Base-by-base conservation (phyloP, 2,113 vertebrate genomes). In the Mus spicilegus region DNA sequence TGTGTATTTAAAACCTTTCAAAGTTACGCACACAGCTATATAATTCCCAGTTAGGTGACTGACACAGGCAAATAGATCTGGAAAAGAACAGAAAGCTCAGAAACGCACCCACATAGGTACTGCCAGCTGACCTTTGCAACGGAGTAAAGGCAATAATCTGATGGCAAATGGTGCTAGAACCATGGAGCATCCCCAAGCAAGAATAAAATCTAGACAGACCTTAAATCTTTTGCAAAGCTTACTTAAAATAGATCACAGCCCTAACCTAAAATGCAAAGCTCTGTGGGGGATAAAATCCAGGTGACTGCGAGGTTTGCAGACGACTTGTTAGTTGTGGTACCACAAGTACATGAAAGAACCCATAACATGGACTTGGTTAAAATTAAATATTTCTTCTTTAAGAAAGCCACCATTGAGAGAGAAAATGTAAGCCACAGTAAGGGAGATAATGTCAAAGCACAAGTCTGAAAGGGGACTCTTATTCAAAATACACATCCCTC, bases 351-450 rank as follows among this genome's bases (percentile, higher is more conserved):
- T 39, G 54, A 70, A 85, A 67, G 26, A 92, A 70, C 19, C 39
- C 2, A 30, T 77, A 85, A 65, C n/a, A 26, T 69, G 22, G 8
- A 76, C 22, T 30, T 73, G 28, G 33, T 76, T 76, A 56, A 93
- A 84, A 84, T 49, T n/a, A 89, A 33, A 85, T 26, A 42, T 85
- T 77, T 85, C 33, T 90, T 10, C 2, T 90, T 39, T 89, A 10
- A 42, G 36, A 54, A 87, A 91, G 82, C 33, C 61, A 95, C 3
- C 87, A 30, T 33, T 54, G 72, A 39, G 17, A 85, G 39, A 76
- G n/a, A 56, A 76, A 84, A 95, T 49, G 28, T 42, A 92, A 92
- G 33, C 24, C 82, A 92, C 58, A 89, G 24, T 89, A 14, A 46
- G 20, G 20, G 33, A 70, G 17, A 61, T 49, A 54, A 39, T 84